Evolutionary conservation across 2,797 vertebrate genomes (phyloP).

Genomic region (Coregonus sp.): DNA sequence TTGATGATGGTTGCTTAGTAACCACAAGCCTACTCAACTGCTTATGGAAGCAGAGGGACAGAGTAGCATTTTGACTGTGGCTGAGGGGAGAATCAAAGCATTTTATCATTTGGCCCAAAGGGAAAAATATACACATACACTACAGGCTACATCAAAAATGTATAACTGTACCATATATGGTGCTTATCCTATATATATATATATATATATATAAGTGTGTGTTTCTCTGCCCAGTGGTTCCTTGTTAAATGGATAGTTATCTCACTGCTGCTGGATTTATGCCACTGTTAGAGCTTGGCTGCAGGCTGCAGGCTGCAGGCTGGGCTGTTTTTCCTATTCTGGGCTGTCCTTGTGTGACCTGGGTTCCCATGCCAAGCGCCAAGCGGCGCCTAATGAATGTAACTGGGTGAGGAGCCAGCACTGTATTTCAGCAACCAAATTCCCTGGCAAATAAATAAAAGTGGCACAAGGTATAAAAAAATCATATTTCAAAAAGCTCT

Average conservation of each 20-base stretch:
- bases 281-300: constrained; percentile 65
- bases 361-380: constrained; percentile 70
- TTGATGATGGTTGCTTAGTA: constrained; percentile 78
- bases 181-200: background rate
- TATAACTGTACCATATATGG: background rate
- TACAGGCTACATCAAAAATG: background rate
- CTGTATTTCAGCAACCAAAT: constrained; percentile 54
- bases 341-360: constrained; percentile 75
- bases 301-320: constrained; percentile 66
- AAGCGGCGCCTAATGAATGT: constrained; percentile 74
- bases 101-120: background rate
- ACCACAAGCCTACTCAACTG: constrained; percentile 70
- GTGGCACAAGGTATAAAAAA: constrained; percentile 31
- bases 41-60: constrained; percentile 52
- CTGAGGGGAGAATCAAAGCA: constrained; percentile 36
- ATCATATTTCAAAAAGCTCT: constrained; percentile 51
- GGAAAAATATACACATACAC: background rate
- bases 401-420: constrained; percentile 61
- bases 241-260: constrained; percentile 26
- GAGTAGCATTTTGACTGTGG: constrained; percentile 21
- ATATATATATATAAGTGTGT: background rate
- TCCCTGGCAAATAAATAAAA: constrained; percentile 25
- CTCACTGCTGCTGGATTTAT: constrained; percentile 54
- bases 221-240: constrained; percentile 29
- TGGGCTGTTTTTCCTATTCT: constrained; percentile 75